Evolutionary conservation across 1,140 invertebrate species (phyloP).

Genomic region (Marisa cornuarietis): DNA sequence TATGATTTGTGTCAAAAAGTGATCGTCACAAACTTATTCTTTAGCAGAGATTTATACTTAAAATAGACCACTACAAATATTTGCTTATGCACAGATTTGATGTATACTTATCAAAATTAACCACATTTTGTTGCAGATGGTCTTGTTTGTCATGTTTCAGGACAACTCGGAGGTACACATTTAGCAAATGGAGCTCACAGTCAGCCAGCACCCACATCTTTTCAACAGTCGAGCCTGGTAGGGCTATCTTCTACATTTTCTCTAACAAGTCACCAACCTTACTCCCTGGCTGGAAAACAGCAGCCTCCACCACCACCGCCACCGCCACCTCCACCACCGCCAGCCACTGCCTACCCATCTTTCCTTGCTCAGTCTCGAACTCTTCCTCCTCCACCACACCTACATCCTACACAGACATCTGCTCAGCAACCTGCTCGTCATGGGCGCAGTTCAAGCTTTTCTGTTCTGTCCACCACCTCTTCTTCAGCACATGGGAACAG

Average conservation of each 20-base stretch:
- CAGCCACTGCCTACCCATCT: constrained; percentile 18
- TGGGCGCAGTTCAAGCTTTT: background rate
- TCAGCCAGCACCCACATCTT: constrained; percentile 1
- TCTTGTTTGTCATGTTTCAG: background rate
- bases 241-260: background rate
- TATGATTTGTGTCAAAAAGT: too few relatives aligned
- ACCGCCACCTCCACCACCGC: constrained; percentile 12
- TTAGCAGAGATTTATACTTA: too few relatives aligned
- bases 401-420: background rate
- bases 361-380: constrained; percentile 21
- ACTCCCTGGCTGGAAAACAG: background rate
- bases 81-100: too few relatives aligned
- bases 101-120: too few relatives aligned
- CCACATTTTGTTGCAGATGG: too few relatives aligned
- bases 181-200: constrained; percentile 21
- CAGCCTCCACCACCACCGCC: constrained; percentile 8
- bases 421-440: background rate
- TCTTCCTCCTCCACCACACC: constrained; percentile 7
- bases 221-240: background rate
- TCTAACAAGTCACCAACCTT: constrained; percentile 15
- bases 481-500: too few relatives aligned
- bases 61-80: too few relatives aligned
- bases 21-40: too few relatives aligned
- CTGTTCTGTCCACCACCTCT: background rate
- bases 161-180: background rate